Evolutionary conservation across 2,113 vertebrate genomes (phyloP), one percentile per base, ranked within the genome.

Genomic region (Capreolus pygargus): DNA sequence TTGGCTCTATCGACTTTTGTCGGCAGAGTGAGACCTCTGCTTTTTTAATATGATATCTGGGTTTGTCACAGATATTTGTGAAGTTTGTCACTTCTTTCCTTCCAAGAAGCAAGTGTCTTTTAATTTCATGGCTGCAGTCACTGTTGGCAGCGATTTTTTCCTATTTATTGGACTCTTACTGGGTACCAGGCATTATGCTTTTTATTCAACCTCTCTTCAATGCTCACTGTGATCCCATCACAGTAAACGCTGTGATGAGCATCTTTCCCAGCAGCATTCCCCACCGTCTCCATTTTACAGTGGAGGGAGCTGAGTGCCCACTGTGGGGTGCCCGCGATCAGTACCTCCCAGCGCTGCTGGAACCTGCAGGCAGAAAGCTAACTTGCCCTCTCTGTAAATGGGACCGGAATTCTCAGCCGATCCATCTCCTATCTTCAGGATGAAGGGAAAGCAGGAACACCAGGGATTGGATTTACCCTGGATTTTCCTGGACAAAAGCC

Each of bases 101-200:
- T 76, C 70, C 36, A 43, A 43, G 36, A 21, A 39, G 11, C 36
- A 74, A 74, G 36, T 25, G 19, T 43, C 36, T 74, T 70, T 70
- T 74, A 74, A 74, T 25, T 74, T 43, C 70, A 74, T 13, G 21
- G 21, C 21, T 74, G 70, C 70, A 43, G 36, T 74, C 36, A 74
- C 70, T 43, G 70, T 74, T 36, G 25, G 21, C 70, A 43, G 36
- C 43, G n/a, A 74, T 7, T 74, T 74, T 55, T 57, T 78, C n/a
- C 52, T 50, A 3, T 33, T 50, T 52, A 27, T 1, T 55, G 36
- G 54, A 28, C 33, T n/a, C 74, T 45, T 27, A 7, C 78, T 5
- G 0, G 3, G 50, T 7, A 2, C 5, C 23, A 55, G 87, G 70
- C 10, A 10, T 36, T 1, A 0, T 67, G n/a, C 7, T 54, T 54